Percentiles rank a stretch among this genome's conserved stretches.
phyloP scores from a whole-genome alignment of 23 tunicate species.

The Botrylloides violaceus region DNA sequence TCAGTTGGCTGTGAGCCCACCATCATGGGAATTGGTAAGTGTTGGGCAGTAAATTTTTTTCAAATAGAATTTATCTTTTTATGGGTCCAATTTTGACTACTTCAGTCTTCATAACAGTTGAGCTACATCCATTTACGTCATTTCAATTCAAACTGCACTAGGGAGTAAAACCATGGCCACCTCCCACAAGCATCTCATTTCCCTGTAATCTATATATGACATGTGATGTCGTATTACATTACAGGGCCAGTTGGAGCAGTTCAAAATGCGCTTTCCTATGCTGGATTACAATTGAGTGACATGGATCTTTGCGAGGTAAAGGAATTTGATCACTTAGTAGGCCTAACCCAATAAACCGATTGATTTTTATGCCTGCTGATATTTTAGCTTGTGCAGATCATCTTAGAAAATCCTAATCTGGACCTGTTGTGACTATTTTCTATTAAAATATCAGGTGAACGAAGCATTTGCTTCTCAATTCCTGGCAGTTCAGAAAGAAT shows the following conservation, averaged over 20 bases:
- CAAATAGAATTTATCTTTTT: not conserved
- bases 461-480: slow-evolving; percentile 99
- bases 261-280: slow-evolving; percentile 57
- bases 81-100: not conserved
- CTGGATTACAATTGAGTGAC: slow-evolving; percentile 45
- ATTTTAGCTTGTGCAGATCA: too few relatives aligned
- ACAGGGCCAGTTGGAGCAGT: slow-evolving; percentile 82
- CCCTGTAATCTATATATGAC: too few relatives aligned
- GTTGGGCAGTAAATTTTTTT: slow-evolving; percentile 2
- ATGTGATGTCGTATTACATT: too few relatives aligned
- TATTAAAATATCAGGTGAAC: slow-evolving; percentile 46
- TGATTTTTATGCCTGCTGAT: too few relatives aligned
- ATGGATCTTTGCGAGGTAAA: slow-evolving; percentile 90
- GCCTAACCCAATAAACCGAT: too few relatives aligned
- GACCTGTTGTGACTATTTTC: too few relatives aligned
- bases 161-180: too few relatives aligned
- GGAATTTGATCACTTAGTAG: slow-evolving; percentile 7
- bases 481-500: slow-evolving; percentile 90
- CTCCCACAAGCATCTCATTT: too few relatives aligned
- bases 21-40: slow-evolving; percentile 84
- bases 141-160: too few relatives aligned
- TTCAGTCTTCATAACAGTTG: not conserved
- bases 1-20: slow-evolving; percentile 92
- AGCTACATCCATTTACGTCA: too few relatives aligned
- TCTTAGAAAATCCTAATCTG: too few relatives aligned